Conservation (phyloP, 2,113 vertebrate species). For the Carollia perspicillata region DNA sequence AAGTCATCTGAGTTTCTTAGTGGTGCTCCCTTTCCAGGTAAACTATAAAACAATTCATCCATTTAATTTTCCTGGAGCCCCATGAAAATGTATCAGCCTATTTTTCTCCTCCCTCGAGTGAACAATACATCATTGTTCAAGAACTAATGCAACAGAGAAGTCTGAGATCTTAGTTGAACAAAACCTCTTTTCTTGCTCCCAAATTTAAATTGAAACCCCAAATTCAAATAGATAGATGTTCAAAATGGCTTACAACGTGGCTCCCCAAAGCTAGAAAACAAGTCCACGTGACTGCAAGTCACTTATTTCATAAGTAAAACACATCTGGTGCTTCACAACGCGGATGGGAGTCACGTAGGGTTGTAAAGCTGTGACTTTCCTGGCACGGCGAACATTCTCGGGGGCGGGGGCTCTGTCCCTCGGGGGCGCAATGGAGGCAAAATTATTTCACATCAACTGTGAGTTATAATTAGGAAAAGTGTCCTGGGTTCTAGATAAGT, state of each 20-base stretch:
- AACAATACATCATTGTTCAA: slow-evolving; percentile 64
- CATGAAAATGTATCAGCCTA: slow-evolving; percentile 56
- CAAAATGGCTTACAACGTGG: slow-evolving; percentile 54
- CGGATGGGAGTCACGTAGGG: neutral
- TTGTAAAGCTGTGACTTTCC: neutral
- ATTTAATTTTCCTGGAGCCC: slow-evolving; percentile 70
- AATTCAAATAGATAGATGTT: slow-evolving; percentile 60
- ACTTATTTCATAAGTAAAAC: slow-evolving; percentile 29
- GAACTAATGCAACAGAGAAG: slow-evolving; percentile 56
- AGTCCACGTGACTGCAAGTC: neutral
- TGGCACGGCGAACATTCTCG: neutral
- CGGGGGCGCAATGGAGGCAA: neutral
- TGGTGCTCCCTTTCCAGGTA: slow-evolving; percentile 68
- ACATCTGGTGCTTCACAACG: neutral
- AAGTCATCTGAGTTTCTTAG: slow-evolving; percentile 68
- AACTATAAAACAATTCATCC: slow-evolving; percentile 72
- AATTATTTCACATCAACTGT: neutral
- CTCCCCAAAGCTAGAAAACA: slow-evolving; percentile 3
- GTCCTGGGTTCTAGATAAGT: neutral
- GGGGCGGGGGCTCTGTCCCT: neutral
- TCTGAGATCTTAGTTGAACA: slow-evolving; percentile 70
- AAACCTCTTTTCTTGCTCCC: neutral
- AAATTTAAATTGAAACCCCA: slow-evolving; percentile 42
- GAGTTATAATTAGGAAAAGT: neutral
- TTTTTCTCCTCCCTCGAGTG: slow-evolving; percentile 64